Evolutionary conservation across 2,797 vertebrate genomes (phyloP).

Genomic region (Liasis olivaceus): DNA sequence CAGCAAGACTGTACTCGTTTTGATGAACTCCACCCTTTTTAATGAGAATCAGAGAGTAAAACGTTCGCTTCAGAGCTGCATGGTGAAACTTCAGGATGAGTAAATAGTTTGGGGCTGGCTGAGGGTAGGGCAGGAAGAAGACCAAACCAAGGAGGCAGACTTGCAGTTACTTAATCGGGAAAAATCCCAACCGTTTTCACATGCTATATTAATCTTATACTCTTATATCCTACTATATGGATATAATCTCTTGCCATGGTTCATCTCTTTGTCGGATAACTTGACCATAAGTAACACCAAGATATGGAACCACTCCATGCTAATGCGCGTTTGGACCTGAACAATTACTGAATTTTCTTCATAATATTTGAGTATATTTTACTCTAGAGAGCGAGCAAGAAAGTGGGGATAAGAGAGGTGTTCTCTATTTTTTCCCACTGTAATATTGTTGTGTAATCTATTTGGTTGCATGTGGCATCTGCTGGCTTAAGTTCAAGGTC

Average conservation of each 20-base stretch:
- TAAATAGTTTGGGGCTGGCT: conserved; percentile 28
- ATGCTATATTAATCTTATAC: not conserved
- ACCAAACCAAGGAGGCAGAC: rapidly evolving
- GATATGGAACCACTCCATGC: too few species aligned
- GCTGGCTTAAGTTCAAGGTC: not conserved
- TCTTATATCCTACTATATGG: conserved; percentile 15
- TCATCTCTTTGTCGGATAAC: not conserved
- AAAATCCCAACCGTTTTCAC: not conserved
- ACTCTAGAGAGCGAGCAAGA: not conserved
- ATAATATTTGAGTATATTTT: not conserved
- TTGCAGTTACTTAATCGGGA: not conserved
- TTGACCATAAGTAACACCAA: not conserved
- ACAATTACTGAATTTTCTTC: not conserved
- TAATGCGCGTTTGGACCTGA: not conserved
- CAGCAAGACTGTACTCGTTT: not conserved
- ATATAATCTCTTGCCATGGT: not conserved
- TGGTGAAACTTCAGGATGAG: conserved; percentile 36
- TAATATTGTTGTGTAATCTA: not conserved
- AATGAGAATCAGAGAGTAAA: conserved; percentile 40
- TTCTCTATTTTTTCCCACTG: not conserved
- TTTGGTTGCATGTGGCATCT: not conserved
- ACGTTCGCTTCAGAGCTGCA: conserved; percentile 11
- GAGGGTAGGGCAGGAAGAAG: rapidly evolving
- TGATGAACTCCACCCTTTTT: conserved; percentile 42
- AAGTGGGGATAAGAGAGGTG: not conserved